Conservation (phyloP, 1,140 invertebrate species). For the Melitaea cinxia region DNA sequence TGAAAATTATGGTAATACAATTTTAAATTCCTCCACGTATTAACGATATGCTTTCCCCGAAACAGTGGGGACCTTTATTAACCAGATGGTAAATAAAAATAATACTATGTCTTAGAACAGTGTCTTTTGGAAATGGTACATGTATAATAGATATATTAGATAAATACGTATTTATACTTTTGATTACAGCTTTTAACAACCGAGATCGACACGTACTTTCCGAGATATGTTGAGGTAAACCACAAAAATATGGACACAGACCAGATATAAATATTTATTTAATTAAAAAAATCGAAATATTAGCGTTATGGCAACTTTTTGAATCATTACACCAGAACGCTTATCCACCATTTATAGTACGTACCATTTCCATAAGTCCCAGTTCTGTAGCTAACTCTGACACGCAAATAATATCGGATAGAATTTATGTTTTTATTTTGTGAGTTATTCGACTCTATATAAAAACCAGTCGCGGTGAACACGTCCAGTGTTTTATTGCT, state of each 20-base stretch:
- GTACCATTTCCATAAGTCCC: background rate
- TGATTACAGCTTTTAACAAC: too few relatives aligned
- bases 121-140: background rate
- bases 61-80: background rate
- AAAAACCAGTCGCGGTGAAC: conserved; percentile 10
- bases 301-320: too few relatives aligned
- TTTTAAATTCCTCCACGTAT: background rate
- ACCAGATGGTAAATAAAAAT: conserved; percentile 4
- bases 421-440: conserved; percentile 24
- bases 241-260: too few relatives aligned
- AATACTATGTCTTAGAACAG: background rate
- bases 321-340: too few relatives aligned
- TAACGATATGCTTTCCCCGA: background rate
- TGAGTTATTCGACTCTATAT: conserved; percentile 17
- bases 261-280: too few relatives aligned
- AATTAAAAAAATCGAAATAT: too few relatives aligned
- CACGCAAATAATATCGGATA: conserved; percentile 15
- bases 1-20: background rate
- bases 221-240: too few relatives aligned
- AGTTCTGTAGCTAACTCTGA: background rate
- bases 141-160: background rate
- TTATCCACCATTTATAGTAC: too few relatives aligned
- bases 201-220: too few relatives aligned
- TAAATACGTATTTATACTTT: too few relatives aligned
- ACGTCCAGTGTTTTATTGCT: conserved; percentile 25